These are phyloP conservation scores for Doryteuthis pealeii DNA, from an alignment of 1,140 invertebrate species.

Conservation along the genomic window DNA sequence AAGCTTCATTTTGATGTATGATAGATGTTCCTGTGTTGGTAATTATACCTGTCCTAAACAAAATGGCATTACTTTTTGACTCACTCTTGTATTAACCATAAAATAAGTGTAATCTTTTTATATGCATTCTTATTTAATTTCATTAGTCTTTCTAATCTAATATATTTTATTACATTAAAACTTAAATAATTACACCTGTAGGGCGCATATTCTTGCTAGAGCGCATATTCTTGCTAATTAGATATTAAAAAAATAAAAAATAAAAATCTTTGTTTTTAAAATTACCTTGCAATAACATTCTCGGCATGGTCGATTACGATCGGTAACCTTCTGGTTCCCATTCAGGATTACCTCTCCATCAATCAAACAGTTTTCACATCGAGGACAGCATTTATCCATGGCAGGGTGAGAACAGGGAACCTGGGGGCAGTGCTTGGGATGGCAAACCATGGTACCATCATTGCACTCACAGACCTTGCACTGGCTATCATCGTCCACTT, in stretches of 20 bases:
- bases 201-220: too few relatives aligned
- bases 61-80: too few relatives aligned
- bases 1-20: too few relatives aligned
- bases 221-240: too few relatives aligned
- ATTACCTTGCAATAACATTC: slow-evolving; percentile 36
- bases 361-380: slow-evolving; percentile 39
- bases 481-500: slow-evolving; percentile 24
- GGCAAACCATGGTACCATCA: slow-evolving; percentile 29
- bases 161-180: too few relatives aligned
- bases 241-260: not conserved
- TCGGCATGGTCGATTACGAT: slow-evolving; percentile 32
- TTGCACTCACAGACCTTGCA: slow-evolving; percentile 34
- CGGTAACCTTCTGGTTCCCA: slow-evolving; percentile 27
- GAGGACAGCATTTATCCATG: slow-evolving; percentile 38
- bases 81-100: too few relatives aligned
- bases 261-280: not conserved
- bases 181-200: too few relatives aligned
- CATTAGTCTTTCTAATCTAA: too few relatives aligned
- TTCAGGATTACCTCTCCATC: slow-evolving; percentile 31
- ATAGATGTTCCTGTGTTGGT: too few relatives aligned
- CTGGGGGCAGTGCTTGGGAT: slow-evolving; percentile 20
- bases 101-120: too few relatives aligned
- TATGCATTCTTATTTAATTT: too few relatives aligned
- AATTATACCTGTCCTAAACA: too few relatives aligned
- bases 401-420: slow-evolving; percentile 35